Conservation (phyloP, 2,797 vertebrate species). For the Sandelia bainsii region DNA sequence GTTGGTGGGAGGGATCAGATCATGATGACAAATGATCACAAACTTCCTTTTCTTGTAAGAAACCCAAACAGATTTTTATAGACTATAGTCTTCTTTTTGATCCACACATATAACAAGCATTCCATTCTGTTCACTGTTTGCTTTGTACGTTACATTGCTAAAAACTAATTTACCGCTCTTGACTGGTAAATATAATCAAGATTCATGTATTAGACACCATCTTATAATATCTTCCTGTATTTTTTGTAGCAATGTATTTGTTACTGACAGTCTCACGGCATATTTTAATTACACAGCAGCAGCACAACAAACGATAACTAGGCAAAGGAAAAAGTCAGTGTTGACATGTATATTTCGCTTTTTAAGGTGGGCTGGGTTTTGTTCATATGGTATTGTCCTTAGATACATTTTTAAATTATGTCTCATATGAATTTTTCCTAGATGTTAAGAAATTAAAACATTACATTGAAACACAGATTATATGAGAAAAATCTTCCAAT, state of each 20-base stretch:
- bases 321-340: conserved; percentile 35
- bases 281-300: conserved; percentile 59
- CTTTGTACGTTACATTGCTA: conserved; percentile 49
- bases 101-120: conserved; percentile 68
- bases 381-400: conserved; percentile 39
- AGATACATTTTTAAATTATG: conserved; percentile 37
- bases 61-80: conserved; percentile 65
- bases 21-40: conserved; percentile 73
- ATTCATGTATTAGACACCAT: conserved; percentile 63
- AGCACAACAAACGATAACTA: conserved; percentile 34
- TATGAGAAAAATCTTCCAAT: conserved; percentile 23
- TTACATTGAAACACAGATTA: conserved; percentile 28
- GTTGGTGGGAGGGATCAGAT: conserved; percentile 65
- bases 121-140: conserved; percentile 64
- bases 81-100: conserved; percentile 62
- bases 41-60: conserved; percentile 67
- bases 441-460: conserved; percentile 42
- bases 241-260: conserved; percentile 59
- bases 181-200: conserved; percentile 63
- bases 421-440: conserved; percentile 32
- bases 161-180: conserved; percentile 56
- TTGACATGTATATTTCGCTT: conserved; percentile 37
- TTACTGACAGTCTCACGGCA: conserved; percentile 50
- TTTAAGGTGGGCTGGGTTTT: conserved; percentile 42
- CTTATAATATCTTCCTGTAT: conserved; percentile 69